Evolutionary conservation across 1,140 invertebrate species (phyloP), one percentile per base, ranked within the genome.

Genomic region (Pseudomyrmex dendroicus): DNA sequence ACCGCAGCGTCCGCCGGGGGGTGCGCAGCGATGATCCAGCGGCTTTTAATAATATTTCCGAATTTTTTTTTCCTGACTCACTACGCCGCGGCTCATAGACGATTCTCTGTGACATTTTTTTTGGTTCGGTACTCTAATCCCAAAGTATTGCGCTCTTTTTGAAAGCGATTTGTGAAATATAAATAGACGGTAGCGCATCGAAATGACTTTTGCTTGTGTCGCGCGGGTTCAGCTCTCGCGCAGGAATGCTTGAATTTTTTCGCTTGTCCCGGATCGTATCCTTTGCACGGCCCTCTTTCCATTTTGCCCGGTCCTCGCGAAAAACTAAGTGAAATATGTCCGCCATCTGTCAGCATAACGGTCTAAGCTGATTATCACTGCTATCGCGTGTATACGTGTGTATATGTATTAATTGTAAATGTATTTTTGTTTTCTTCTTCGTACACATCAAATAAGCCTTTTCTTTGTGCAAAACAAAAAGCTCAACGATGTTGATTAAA

Each of bases 101-200:
- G 82, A 90, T 90, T 85, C 89, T 62, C 86, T 87, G 77, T 86
- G 84, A 89, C 86, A 88, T 82, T 86, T 90, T 90, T 89, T 84
- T 35, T 35, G 35, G 44, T 61, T 56, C 50, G 57, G 78, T 48
- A 82, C 85, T 84, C 73, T 92, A 92, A 92, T 92, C 91, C 89
- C 82, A 74, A 89, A 89, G 86, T 92, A 92, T 93, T 90, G 89
- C 89, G 73, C 83, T 80, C 84, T 88, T 91, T 91, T 92, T 86
- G 83, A 91, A 90, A 91, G 87, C 86, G 87, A 91, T 92, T 91
- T 90, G 88, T 88, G 89, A 88, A 90, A 91, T 91, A 92, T 91
- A 91, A 92, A 92, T 89, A 90, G 91, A 89, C 86, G 90, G 72
- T 56, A 74, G 82, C 63, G 76, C 66, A 67, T 59, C 84, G 86